Evolutionary conservation across 2,797 vertebrate species (phyloP), one percentile per base, ranked within the genome.

Genomic region (Nannoperca australis): DNA sequence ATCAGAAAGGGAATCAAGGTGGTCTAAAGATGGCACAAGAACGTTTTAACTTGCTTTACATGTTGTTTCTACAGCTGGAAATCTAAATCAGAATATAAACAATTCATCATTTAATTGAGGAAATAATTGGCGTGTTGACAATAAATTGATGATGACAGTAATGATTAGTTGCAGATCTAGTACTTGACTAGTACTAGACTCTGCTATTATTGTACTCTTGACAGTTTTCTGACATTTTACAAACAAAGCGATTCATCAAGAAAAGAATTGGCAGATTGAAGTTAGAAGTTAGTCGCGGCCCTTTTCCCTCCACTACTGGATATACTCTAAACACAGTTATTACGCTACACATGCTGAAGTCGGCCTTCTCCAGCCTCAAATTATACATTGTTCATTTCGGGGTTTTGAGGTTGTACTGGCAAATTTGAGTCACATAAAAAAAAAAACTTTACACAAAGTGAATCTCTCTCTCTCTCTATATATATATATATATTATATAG

Each of bases 1-100:
- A 17, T 77, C 36, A 49, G 56, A 60, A 64, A 64, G 40, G 42
- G 27, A 70, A 66, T 50, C 3, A 51, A 59, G 54, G 61, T 7
- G 22, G 6, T 4, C 50, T 66, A 7, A 61, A 83, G 58, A 62
- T 55, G 24, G 47, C 18, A 24, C 6, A 1, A 3, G 36, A 18
- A 18, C 14, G 2, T 62, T 61, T 70, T n/a, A 73, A 38, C 27
- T 2, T 58, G 38, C 10, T 18, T 50, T 2, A 7, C 12, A 47
- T 42, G 14, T 59, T 54, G n/a, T 66, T 5, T 66, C 20, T 11
- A 14, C 44, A 51, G 59, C 58, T 15, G 17, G 20, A 40, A 60
- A 22, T 22, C 30, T n/a, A 54, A 38, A 50, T 60, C 22, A 24
- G 6, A n/a, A n/a, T n/a, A n/a, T n/a, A 42, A 56, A 58, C 2